A percentile compares a stretch with the other conserved stretches of the same genome.
phyloP scores from a whole-genome alignment of 1,140 invertebrate species.

The Cyrtorhinus lividipennis region DNA sequence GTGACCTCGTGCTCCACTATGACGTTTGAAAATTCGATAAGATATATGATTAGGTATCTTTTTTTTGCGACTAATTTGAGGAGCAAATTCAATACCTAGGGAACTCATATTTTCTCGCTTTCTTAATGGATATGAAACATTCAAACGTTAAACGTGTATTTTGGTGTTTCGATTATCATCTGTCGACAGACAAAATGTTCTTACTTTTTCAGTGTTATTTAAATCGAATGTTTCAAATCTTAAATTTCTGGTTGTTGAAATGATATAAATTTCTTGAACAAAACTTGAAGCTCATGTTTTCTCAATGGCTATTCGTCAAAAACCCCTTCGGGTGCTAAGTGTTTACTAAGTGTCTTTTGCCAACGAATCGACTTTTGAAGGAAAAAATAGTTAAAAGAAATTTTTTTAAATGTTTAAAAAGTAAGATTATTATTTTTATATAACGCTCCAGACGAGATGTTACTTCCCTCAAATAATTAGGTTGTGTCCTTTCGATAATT shows the following conservation, averaged over 20 bases:
- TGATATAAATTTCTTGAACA: no score
- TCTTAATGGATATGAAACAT: no score
- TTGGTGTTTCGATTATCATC: no score
- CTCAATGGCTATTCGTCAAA: neutral
- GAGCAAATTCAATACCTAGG: no score
- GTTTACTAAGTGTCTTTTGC: conserved; percentile 23
- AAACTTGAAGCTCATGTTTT: conserved; percentile 3
- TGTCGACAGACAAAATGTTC: no score
- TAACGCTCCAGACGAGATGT: neutral
- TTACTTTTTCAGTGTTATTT: no score
- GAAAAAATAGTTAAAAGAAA: conserved; percentile 19
- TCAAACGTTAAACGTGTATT: no score
- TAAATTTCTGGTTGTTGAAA: neutral
- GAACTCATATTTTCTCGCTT: no score
- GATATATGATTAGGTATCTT: no score
- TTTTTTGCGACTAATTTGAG: no score
- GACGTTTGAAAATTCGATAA: no score
- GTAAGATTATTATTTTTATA: conserved; percentile 17
- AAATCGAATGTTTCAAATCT: neutral
- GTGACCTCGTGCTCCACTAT: no score
- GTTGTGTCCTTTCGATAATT: conserved; percentile 11
- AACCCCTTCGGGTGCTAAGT: conserved; percentile 8
- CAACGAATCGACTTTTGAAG: conserved; percentile 23
- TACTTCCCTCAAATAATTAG: conserved; percentile 13
- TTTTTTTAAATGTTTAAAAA: conserved; percentile 14